Conservation (phyloP, 2,113 vertebrate species). For the Mohoua ochrocephala region DNA sequence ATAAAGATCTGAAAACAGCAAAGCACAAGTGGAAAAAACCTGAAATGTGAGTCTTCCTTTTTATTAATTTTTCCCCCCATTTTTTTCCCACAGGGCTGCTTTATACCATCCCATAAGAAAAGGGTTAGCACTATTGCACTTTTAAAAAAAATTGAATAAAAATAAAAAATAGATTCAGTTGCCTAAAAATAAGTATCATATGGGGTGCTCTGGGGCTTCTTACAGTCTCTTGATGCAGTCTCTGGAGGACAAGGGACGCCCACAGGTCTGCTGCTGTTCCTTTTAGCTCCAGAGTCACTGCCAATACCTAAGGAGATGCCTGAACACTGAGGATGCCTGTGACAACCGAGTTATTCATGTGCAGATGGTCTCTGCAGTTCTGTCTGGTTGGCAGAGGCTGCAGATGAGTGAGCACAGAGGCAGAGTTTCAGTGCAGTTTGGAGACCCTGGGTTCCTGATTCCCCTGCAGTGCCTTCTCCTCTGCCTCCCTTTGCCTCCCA, state of each 20-base stretch:
- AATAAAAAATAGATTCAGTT: neutral
- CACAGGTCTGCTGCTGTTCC: neutral
- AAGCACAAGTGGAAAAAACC: neutral
- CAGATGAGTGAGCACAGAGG: neutral
- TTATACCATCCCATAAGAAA: neutral
- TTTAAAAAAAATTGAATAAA: neutral
- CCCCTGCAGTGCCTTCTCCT: neutral
- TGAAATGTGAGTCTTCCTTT: neutral
- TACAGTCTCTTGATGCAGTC: neutral
- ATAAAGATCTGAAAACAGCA: neutral
- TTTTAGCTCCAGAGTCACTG: neutral
- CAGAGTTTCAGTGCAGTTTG: neutral
- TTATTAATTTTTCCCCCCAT: accelerated
- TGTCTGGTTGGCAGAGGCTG: neutral
- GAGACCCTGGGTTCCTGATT: neutral
- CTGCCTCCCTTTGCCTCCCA: neutral
- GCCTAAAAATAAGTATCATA: neutral
- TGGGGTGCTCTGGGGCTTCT: neutral
- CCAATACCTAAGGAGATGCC: neutral
- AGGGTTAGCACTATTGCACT: neutral
- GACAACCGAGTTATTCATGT: neutral
- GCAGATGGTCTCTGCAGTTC: neutral
- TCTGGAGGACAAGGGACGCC: neutral
- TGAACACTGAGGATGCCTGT: neutral
- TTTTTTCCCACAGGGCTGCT: neutral